Conservation (phyloP, 1,140 invertebrate species). For the Drosophila albomicans region DNA sequence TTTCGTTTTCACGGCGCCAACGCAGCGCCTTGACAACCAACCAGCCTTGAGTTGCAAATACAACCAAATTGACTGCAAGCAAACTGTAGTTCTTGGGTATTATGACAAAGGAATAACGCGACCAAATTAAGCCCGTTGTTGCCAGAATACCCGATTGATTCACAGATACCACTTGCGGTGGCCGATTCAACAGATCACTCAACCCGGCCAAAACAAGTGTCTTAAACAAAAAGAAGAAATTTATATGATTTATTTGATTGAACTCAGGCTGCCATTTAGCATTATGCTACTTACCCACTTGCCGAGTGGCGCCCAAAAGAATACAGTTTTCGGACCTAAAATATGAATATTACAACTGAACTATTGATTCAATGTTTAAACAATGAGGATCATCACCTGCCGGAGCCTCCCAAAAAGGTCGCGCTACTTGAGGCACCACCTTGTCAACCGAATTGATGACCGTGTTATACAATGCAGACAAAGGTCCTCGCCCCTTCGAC, state of each 20-base stretch:
- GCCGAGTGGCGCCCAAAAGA: slow-evolving; percentile 64
- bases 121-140: slow-evolving; percentile 58
- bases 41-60: slow-evolving; percentile 49
- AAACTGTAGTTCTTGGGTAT: slow-evolving; percentile 66
- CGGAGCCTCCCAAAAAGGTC: slow-evolving; percentile 62
- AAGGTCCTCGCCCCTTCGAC: slow-evolving; percentile 48
- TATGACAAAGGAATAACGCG: slow-evolving; percentile 64
- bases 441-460: slow-evolving; percentile 37
- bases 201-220: slow-evolving; percentile 55
- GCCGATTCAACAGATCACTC: slow-evolving; percentile 54
- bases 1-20: slow-evolving; percentile 39
- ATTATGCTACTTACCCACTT: slow-evolving; percentile 57
- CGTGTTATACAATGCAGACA: slow-evolving; percentile 54
- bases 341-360: background rate
- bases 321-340: slow-evolving; percentile 61
- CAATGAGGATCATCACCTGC: slow-evolving; percentile 27
- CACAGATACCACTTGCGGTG: slow-evolving; percentile 49
- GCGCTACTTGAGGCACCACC: slow-evolving; percentile 37
- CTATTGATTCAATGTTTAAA: background rate
- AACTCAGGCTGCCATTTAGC: background rate
- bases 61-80: slow-evolving; percentile 54
- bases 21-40: slow-evolving; percentile 46
- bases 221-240: slow-evolving; percentile 7
- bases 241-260: background rate
- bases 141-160: slow-evolving; percentile 53